phyloP scores from a whole-genome alignment of 2,113 vertebrate genomes.

The Takifugu flavidus region DNA sequence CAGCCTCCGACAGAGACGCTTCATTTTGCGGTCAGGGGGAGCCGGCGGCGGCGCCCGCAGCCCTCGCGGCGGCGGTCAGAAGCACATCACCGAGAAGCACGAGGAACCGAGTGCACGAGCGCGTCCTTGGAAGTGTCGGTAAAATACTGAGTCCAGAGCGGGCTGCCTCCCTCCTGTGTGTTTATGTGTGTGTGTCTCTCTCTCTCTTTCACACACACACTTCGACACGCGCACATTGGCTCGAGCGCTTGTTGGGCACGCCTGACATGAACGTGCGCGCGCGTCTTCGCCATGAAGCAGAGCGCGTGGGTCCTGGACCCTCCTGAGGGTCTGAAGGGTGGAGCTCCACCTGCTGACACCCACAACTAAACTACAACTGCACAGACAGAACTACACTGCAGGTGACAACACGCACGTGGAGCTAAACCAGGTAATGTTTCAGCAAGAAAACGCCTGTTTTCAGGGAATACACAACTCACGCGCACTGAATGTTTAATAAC shows the following conservation, averaged over 20 bases:
- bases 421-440: too few species aligned
- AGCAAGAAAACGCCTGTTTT: too few species aligned
- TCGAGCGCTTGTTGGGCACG: slow-evolving; percentile 39
- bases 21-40: slow-evolving; percentile 59
- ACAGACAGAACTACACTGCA: neutral
- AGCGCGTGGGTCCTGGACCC: slow-evolving; percentile 37
- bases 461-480: too few species aligned
- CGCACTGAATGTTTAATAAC: too few species aligned
- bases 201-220: slow-evolving; percentile 1
- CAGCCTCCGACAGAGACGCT: slow-evolving; percentile 64
- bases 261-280: slow-evolving; percentile 30
- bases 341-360: slow-evolving; percentile 60
- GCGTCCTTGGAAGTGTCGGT: slow-evolving; percentile 23
- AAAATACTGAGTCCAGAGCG: neutral
- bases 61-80: slow-evolving; percentile 36
- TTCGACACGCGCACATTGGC: slow-evolving; percentile 29
- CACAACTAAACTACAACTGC: neutral
- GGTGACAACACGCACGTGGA: neutral
- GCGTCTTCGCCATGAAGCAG: neutral
- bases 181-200: neutral
- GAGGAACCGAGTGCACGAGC: slow-evolving; percentile 6
- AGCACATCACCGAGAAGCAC: slow-evolving; percentile 21
- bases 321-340: slow-evolving; percentile 25
- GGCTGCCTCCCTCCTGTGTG: slow-evolving; percentile 2
- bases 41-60: slow-evolving; percentile 61